Evolutionary conservation across 2,113 vertebrate genomes (phyloP).

Genomic region (Arenaria interpres): DNA sequence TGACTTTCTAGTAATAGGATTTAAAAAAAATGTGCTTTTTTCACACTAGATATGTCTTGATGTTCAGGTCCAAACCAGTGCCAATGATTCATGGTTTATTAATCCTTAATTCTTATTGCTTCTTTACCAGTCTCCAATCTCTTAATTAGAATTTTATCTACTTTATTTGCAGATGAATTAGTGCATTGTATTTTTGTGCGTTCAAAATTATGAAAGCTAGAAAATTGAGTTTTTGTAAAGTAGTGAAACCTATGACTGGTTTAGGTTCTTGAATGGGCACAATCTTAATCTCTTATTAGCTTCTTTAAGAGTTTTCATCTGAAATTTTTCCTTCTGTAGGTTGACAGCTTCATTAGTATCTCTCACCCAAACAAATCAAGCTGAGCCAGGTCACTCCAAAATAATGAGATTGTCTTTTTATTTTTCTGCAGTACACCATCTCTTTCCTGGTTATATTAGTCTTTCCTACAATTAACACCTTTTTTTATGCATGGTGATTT

Average conservation of each 20-base stretch:
- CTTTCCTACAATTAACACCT: not conserved
- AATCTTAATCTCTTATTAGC: not conserved
- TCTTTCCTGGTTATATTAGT: not conserved
- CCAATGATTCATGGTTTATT: not conserved
- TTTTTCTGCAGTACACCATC: not conserved
- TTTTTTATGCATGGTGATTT: not conserved
- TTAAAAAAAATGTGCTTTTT: not conserved
- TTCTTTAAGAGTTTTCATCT: not conserved
- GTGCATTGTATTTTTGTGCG: accelerated
- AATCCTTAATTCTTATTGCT: not conserved
- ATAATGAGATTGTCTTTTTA: not conserved
- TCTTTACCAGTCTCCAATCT: not conserved
- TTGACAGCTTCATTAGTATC: not conserved
- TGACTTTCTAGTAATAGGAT: not conserved
- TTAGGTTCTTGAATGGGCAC: not conserved
- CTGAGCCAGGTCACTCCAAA: not conserved
- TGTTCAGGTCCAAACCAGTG: not conserved
- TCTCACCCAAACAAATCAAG: not conserved
- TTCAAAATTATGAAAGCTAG: not conserved
- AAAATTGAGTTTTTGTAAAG: not conserved
- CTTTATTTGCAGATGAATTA: not conserved
- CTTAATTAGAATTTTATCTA: not conserved
- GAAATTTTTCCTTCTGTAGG: not conserved
- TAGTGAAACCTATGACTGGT: not conserved
- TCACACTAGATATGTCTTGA: not conserved